Evolutionary conservation across 2,113 vertebrate genomes (phyloP).

Genomic region (Eonycteris spelaea): DNA sequence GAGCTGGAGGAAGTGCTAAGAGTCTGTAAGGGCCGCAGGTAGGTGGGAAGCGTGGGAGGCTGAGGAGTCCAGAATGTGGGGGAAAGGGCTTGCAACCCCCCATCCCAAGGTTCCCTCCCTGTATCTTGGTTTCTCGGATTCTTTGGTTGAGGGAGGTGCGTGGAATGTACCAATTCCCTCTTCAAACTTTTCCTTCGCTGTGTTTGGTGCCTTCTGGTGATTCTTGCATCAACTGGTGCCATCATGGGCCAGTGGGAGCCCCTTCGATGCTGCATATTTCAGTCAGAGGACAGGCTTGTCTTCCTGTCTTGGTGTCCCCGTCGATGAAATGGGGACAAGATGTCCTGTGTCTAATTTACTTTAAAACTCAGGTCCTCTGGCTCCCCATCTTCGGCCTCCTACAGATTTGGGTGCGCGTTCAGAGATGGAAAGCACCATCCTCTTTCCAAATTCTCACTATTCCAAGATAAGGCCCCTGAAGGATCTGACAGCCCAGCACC

Average conservation of each 20-base stretch:
- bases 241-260: too few species aligned
- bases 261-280: not conserved
- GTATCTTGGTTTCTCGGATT: not conserved
- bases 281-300: not conserved
- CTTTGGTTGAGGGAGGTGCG: not conserved
- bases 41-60: not conserved
- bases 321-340: not conserved
- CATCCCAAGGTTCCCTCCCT: not conserved
- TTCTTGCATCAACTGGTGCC: not conserved
- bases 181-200: not conserved
- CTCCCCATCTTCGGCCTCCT: not conserved
- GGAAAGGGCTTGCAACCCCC: not conserved
- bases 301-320: not conserved
- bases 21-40: not conserved
- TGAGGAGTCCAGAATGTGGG: not conserved
- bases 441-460: not conserved
- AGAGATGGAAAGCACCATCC: not conserved
- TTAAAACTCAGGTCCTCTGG: not conserved
- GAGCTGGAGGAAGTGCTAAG: not conserved
- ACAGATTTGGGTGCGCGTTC: not conserved
- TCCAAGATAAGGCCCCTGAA: not conserved
- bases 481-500: not conserved
- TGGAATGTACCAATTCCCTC: too few species aligned
- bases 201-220: not conserved
- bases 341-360: not conserved